Percentiles rank a stretch among this genome's conserved stretches.
These are phyloP conservation scores for Erethizon dorsatum DNA, from an alignment of 2,797 vertebrate species.

Conservation along the genomic window DNA sequence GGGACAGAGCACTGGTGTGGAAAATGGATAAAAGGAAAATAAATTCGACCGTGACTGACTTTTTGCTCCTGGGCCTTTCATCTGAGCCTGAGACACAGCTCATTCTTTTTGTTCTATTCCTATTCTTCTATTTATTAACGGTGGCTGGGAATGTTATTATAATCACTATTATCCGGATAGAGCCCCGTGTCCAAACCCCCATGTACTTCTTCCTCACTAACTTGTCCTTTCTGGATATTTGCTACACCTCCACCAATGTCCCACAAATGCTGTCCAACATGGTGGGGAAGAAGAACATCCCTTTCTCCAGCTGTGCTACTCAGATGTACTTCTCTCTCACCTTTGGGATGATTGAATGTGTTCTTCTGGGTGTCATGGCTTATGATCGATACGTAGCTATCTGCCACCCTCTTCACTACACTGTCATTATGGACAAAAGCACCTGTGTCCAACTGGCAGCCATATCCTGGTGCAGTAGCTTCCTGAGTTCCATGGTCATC, in stretches of 20 bases:
- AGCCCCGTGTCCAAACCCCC: conserved; percentile 80
- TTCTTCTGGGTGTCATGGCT: conserved; percentile 87
- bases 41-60: conserved; percentile 80
- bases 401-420: conserved; percentile 84
- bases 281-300: conserved; percentile 80
- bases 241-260: conserved; percentile 79
- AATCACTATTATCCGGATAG: conserved; percentile 73
- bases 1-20: neutral
- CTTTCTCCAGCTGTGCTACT: conserved; percentile 80
- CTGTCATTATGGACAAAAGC: conserved; percentile 69
- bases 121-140: conserved; percentile 80
- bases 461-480: conserved; percentile 83
- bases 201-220: conserved; percentile 87
- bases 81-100: conserved; percentile 76
- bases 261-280: conserved; percentile 85
- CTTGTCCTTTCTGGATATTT: conserved; percentile 85
- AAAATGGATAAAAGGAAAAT: conserved; percentile 16
- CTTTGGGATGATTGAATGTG: conserved; percentile 86
- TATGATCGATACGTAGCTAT: conserved; percentile 85
- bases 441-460: conserved; percentile 75
- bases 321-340: conserved; percentile 86
- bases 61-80: conserved; percentile 85
- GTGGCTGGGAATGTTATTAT: conserved; percentile 80
- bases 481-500: conserved; percentile 83
- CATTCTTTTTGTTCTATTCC: conserved; percentile 81